Evolutionary conservation across 2,797 vertebrate genomes (phyloP).

Genomic region (Takifugu ocellatus): DNA sequence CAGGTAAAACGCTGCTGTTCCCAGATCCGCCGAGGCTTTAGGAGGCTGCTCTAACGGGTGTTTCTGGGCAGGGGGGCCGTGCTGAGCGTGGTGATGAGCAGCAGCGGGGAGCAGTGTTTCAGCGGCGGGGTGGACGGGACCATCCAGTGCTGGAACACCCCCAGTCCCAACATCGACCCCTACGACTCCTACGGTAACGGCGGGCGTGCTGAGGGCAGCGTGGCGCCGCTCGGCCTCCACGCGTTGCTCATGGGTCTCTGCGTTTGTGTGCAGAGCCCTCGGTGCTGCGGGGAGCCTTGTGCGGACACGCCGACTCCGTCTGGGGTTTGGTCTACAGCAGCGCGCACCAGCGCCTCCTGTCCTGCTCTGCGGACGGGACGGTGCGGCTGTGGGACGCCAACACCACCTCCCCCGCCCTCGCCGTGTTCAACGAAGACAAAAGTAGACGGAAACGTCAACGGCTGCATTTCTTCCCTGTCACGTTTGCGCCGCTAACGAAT

Average conservation of each 20-base stretch:
- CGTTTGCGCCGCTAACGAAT: background rate
- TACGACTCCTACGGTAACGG: conserved; percentile 92
- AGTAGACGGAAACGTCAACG: conserved; percentile 69
- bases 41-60: too few species aligned
- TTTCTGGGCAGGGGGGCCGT: conserved; percentile 86
- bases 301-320: conserved; percentile 92
- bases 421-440: conserved; percentile 89
- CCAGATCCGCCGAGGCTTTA: too few species aligned
- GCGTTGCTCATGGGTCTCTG: accelerated
- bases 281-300: conserved; percentile 86
- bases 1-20: conserved; percentile 72
- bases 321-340: conserved; percentile 96
- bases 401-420: conserved; percentile 85
- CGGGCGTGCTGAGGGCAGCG: too few species aligned
- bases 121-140: conserved; percentile 93
- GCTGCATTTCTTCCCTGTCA: background rate
- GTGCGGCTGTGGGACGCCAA: conserved; percentile 91
- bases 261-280: conserved; percentile 81
- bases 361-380: conserved; percentile 94
- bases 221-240: too few species aligned
- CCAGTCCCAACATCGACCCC: conserved; percentile 93
- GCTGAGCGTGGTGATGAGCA: conserved; percentile 95
- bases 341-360: conserved; percentile 89
- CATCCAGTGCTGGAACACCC: conserved; percentile 96
- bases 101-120: conserved; percentile 93